phyloP scores from a whole-genome alignment of 1,140 invertebrate genomes.

The Brachionus paranguensis region DNA sequence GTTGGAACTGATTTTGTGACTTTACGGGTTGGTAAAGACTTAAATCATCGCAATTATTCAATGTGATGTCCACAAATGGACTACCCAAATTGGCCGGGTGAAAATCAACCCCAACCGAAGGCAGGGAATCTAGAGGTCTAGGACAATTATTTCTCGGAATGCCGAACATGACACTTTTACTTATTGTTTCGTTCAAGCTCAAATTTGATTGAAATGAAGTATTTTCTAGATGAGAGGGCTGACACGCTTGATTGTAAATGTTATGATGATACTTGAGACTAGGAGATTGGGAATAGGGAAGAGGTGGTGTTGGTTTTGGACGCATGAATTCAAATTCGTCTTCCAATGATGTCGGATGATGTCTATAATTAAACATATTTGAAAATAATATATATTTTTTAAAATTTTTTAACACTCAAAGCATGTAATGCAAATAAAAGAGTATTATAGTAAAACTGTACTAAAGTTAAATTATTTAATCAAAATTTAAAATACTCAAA shows the following conservation, averaged over 20 bases:
- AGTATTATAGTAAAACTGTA: not conserved
- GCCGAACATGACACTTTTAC: conserved; percentile 28
- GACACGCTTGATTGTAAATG: not conserved
- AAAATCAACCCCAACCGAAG: not conserved
- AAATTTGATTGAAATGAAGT: not conserved
- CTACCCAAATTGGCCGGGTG: not conserved
- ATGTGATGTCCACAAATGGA: conserved; percentile 4
- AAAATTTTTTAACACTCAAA: not conserved
- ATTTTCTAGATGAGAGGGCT: not conserved
- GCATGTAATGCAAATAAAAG: not conserved
- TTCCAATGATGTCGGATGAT: not conserved
- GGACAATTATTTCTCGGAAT: conserved; percentile 1
- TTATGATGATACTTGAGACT: not conserved
- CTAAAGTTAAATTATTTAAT: not conserved
- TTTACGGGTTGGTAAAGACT: not conserved
- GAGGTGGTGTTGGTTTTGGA: not conserved
- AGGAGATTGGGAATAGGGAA: not conserved
- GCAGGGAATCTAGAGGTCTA: not conserved
- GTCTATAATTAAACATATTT: conserved; percentile 8
- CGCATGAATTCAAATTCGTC: conserved; percentile 8
- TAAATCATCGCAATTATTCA: conserved; percentile 19
- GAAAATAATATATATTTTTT: not conserved
- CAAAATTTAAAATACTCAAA: not conserved
- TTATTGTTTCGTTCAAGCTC: not conserved
- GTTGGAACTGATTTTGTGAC: not conserved